Conservation (phyloP, 2,888 invertebrate species). For the Pecten maximus region DNA sequence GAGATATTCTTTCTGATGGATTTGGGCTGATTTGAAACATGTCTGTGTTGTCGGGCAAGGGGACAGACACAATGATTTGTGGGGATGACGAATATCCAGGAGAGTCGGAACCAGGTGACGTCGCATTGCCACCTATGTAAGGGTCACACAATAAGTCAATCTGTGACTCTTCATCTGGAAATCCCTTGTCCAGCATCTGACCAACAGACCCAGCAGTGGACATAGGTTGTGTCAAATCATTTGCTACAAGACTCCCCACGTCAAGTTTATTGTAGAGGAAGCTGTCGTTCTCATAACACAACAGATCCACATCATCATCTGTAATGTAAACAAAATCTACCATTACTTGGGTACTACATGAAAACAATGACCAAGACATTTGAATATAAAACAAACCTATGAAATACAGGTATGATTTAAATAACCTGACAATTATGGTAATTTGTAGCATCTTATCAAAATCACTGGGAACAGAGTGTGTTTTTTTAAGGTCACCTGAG, state of each 20-base stretch:
- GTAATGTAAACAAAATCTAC: neutral
- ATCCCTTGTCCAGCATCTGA: neutral
- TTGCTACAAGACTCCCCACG: neutral
- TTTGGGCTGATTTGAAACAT: neutral
- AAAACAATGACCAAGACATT: too few species aligned
- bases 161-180: neutral
- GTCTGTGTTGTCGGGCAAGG: neutral
- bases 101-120: neutral
- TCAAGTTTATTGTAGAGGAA: neutral
- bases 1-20: neutral
- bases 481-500: too few species aligned
- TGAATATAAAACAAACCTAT: too few species aligned
- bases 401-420: too few species aligned
- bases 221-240: neutral
- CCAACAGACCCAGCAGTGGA: neutral
- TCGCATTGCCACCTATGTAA: neutral
- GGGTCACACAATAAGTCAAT: neutral
- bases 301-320: neutral
- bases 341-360: too few species aligned
- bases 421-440: too few species aligned
- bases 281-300: neutral
- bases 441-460: too few species aligned
- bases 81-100: neutral
- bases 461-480: too few species aligned
- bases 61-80: neutral